Base-by-base conservation (phyloP, 1,140 invertebrate species). In the Drosophila persimilis region DNA sequence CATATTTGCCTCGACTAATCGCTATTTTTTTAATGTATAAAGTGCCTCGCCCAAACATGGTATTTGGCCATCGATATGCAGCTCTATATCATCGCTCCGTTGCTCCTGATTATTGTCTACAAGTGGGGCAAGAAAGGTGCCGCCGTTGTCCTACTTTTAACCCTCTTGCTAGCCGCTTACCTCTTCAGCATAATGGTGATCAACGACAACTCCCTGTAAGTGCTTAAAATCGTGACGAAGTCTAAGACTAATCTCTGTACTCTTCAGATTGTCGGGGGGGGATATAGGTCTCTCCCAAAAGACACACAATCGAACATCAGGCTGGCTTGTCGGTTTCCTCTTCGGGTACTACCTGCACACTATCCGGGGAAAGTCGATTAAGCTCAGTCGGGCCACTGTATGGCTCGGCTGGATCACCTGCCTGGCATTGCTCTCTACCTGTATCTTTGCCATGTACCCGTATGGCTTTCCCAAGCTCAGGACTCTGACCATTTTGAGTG, bases 41-140 rank as follows among this genome's bases (percentile, higher is more conserved):
- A 97, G 96, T 97, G 97, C 76, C 95, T 98, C 94, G 95, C 95
- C 51, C 96, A 96, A 93, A 94, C 95, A 0, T 98, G 97, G 97
- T 98, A 97, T 80, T 92, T 98, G 45, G 95, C 96, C 6, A 96
- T 96, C 56, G 96, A 97, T 80, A 96, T 96, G 70, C 96, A 97
- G 90, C 92, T 97, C 58, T 97, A 96, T 88, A 92, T 96, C 56
- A 86, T 97, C 5, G 94, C 95, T 9, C 95, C 96, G 0, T 90
- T 96, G 15, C 92, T 97, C 45, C 93, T 96, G 59, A 94, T 94
- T 80, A 92, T 93, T 8, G 89, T 95, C 22, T 95, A 94, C 93
- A 93, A 92, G 61, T 95, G 93, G 93, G 92, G 92, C n/a, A 85
- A 61, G 5, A 85, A 69, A 39, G 77, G 70, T 0, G 77, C 80